Evolutionary conservation across 2,888 invertebrate genomes (phyloP).

Genomic region (Athalia circularis): DNA sequence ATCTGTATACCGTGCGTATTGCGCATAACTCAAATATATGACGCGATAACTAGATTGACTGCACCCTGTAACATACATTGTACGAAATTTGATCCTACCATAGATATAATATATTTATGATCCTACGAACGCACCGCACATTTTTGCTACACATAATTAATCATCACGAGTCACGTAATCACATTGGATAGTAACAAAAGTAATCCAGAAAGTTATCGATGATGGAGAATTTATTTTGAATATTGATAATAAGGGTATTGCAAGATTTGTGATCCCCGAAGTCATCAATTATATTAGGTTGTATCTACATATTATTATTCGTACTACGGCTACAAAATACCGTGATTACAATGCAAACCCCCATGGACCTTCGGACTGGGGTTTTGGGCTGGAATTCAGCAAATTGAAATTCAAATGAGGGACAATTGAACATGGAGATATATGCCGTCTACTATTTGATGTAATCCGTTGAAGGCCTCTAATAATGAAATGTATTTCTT

Average conservation of each 20-base stretch:
- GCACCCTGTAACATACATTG: too few relatives aligned
- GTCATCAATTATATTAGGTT: too few relatives aligned
- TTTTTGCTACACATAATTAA: neutral
- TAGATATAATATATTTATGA: too few relatives aligned
- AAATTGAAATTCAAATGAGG: conserved; percentile 29
- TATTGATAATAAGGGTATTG: too few relatives aligned
- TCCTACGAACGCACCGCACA: too few relatives aligned
- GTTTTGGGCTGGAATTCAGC: conserved; percentile 23
- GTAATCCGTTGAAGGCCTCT: neutral
- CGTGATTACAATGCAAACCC: conserved; percentile 10
- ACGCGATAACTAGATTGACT: too few relatives aligned
- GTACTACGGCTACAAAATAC: neutral
- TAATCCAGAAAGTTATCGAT: neutral
- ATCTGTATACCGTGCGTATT: too few relatives aligned
- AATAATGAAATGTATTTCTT: conserved; percentile 2
- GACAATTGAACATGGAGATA: conserved; percentile 6
- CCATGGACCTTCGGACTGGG: neutral
- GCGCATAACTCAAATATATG: too few relatives aligned
- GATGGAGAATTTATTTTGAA: neutral
- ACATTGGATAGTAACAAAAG: neutral
- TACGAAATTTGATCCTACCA: too few relatives aligned
- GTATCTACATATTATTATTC: too few relatives aligned
- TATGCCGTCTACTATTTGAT: neutral
- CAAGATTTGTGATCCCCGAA: too few relatives aligned
- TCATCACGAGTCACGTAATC: neutral